These are phyloP conservation scores for Jordanella pulchra DNA, from an alignment of 2,797 vertebrate species.

Conservation along the genomic window DNA sequence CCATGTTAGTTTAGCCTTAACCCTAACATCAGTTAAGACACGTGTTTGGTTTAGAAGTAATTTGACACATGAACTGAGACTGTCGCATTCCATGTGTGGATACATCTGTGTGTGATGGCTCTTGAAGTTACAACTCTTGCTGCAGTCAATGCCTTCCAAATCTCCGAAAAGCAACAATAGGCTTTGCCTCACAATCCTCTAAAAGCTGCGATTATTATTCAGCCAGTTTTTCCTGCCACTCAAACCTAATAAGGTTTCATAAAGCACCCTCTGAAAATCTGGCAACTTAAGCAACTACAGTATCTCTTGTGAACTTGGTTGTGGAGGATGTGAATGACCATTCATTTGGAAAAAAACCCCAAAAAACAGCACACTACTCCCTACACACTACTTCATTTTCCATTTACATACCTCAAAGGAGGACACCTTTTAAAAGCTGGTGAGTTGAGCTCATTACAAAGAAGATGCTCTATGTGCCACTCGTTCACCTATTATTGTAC, in stretches of 20 bases:
- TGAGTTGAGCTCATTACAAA: too few species aligned
- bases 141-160: background rate
- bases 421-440: too few species aligned
- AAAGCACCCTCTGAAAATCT: background rate
- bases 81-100: background rate
- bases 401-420: too few species aligned
- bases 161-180: background rate
- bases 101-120: background rate
- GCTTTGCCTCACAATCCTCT: background rate
- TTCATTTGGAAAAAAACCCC: too few species aligned
- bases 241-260: background rate
- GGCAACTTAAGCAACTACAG: background rate
- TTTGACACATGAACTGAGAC: background rate
- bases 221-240: background rate
- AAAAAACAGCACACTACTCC: too few species aligned
- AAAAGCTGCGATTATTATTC: background rate
- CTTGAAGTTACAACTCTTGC: background rate
- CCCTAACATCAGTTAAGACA: background rate
- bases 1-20: too few species aligned
- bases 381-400: too few species aligned
- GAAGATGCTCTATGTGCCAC: too few species aligned
- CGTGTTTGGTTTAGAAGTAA: background rate
- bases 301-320: background rate
- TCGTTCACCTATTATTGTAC: too few species aligned
- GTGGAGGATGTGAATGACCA: background rate